Evolutionary conservation across 2,888 invertebrate species (phyloP).

Genomic region (Chymomyza caudatula): DNA sequence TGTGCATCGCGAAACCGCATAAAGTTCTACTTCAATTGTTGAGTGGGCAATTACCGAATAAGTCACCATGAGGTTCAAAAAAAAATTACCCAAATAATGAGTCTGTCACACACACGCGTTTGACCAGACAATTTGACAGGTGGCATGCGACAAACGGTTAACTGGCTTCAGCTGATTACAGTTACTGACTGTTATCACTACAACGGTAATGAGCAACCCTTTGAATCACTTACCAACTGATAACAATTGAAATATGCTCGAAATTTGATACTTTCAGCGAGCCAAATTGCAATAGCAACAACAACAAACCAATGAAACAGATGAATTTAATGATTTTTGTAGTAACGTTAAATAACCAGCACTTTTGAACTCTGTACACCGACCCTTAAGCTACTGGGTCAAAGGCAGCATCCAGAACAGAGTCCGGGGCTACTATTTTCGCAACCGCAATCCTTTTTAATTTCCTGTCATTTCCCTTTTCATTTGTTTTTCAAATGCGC

Average conservation of each 20-base stretch:
- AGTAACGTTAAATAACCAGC: neutral
- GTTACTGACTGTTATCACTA: neutral
- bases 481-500: slow-evolving; percentile 36
- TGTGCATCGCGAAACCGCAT: neutral
- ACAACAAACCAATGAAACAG: slow-evolving; percentile 29
- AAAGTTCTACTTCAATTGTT: neutral
- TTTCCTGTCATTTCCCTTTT: slow-evolving; percentile 69
- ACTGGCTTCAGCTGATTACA: neutral
- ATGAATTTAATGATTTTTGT: slow-evolving; percentile 38
- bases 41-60: neutral
- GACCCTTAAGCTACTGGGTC: slow-evolving; percentile 24
- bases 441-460: slow-evolving; percentile 65
- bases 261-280: slow-evolving; percentile 35
- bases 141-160: neutral
- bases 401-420: too few species aligned
- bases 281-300: slow-evolving; percentile 14
- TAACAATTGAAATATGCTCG: slow-evolving; percentile 25
- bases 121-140: neutral
- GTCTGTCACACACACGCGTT: neutral
- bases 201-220: neutral
- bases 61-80: neutral
- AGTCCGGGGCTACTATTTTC: slow-evolving; percentile 26
- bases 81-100: neutral
- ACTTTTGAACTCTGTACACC: slow-evolving; percentile 46
- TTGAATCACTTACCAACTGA: slow-evolving; percentile 18